These are phyloP conservation scores for Porites evermanni DNA, from an alignment of 92 coral and sea anemone species.

Conservation along the genomic window DNA sequence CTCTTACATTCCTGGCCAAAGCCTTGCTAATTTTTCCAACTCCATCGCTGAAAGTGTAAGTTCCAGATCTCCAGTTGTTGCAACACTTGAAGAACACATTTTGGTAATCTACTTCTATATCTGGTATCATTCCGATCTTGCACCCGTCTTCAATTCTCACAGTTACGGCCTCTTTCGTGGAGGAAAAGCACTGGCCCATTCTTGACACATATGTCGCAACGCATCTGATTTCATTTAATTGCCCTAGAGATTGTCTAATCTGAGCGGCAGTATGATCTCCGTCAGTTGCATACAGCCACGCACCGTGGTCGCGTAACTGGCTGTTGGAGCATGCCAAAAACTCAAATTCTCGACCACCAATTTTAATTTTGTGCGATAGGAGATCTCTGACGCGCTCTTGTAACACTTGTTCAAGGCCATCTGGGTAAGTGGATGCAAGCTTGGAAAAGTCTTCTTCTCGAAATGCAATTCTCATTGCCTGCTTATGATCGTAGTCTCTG, in stretches of 20 bases:
- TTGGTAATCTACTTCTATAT: slow-evolving; percentile 55
- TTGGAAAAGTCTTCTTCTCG: slow-evolving; percentile 96
- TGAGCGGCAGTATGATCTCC: slow-evolving; percentile 64
- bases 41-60: slow-evolving; percentile 94
- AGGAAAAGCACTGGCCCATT: slow-evolving; percentile 99
- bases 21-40: slow-evolving; percentile 86
- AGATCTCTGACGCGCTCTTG: slow-evolving; percentile 69
- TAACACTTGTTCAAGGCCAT: slow-evolving; percentile 71
- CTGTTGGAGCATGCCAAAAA: slow-evolving; percentile 96
- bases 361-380: slow-evolving; percentile 51
- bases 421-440: slow-evolving; percentile 66
- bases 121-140: slow-evolving; percentile 63
- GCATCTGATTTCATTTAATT: slow-evolving; percentile 83
- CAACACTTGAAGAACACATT: slow-evolving; percentile 72
- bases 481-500: slow-evolving; percentile 78
- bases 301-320: slow-evolving; percentile 93
- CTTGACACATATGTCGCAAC: slow-evolving; percentile 96
- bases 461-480: slow-evolving; percentile 87
- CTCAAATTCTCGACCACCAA: slow-evolving; percentile 75
- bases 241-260: slow-evolving; percentile 86
- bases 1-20: slow-evolving; percentile 78
- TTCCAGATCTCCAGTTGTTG: slow-evolving; percentile 52
- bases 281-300: slow-evolving; percentile 86
- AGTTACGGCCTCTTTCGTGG: slow-evolving; percentile 89
- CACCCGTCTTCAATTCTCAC: slow-evolving; percentile 76